Conservation (phyloP, 1,140 invertebrate species). For the Centruroides sculpturatus region DNA sequence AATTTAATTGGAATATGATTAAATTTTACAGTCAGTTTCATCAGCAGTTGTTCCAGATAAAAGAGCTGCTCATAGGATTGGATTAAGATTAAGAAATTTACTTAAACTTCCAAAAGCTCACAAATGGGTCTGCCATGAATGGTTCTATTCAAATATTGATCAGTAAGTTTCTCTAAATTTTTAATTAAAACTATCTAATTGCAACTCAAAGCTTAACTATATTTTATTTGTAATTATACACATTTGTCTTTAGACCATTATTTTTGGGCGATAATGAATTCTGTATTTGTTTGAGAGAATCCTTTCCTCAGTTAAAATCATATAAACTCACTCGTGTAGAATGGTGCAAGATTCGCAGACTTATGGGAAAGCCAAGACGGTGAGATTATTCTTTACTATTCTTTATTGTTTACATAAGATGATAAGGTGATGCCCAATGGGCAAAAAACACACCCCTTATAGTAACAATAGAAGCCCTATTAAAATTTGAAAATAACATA, state of each 20-base stretch:
- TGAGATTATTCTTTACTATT: conserved; percentile 36
- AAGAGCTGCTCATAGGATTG: conserved; percentile 72
- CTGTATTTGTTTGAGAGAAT: conserved; percentile 80
- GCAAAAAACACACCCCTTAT: no score
- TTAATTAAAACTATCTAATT: background rate
- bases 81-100: conserved; percentile 81
- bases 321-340: conserved; percentile 72
- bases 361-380: conserved; percentile 93
- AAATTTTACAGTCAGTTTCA: background rate
- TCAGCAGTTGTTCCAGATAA: conserved; percentile 24
- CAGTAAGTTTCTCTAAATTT: conserved; percentile 36
- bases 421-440: no score
- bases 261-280: conserved; percentile 97
- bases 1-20: no score
- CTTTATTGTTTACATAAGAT: no score
- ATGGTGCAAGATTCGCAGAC: conserved; percentile 85
- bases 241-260: conserved; percentile 45
- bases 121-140: conserved; percentile 98
- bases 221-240: no score
- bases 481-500: no score
- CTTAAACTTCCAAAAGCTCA: conserved; percentile 96
- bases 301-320: conserved; percentile 82
- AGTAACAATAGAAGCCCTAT: no score
- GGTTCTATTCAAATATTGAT: conserved; percentile 98
- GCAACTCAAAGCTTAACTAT: background rate